A percentile compares a stretch with the other conserved stretches of the same genome.
These are phyloP conservation scores for Hypsopygia costalis DNA, from an alignment of 2,888 invertebrate genomes.

Conservation along the genomic window DNA sequence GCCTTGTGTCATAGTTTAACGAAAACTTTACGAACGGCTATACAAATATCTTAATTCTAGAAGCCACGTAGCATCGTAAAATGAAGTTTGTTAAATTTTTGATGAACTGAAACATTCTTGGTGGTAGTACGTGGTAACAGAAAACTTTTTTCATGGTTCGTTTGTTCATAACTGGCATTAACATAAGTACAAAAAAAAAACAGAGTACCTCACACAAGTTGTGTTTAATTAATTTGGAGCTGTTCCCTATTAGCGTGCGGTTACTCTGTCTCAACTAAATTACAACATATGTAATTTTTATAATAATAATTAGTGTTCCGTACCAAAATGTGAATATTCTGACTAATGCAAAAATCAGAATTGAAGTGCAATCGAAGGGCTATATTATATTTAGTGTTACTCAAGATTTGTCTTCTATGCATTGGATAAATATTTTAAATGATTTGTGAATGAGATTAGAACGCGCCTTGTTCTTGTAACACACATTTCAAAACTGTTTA, in stretches of 20 bases:
- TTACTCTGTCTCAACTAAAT: conserved; percentile 4
- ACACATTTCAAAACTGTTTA: conserved; percentile 3
- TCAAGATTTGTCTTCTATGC: background rate
- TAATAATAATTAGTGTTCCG: background rate
- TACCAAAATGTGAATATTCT: conserved; percentile 3
- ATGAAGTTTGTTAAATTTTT: too few species aligned
- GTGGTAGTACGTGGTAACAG: too few species aligned
- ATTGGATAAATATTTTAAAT: background rate
- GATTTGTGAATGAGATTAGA: conserved; percentile 4
- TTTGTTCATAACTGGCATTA: background rate
- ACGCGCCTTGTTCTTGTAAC: conserved; percentile 2
- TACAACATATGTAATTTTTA: background rate
- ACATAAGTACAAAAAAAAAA: background rate
- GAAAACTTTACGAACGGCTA: too few species aligned
- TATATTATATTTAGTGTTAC: background rate
- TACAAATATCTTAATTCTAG: too few species aligned
- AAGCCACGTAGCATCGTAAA: too few species aligned
- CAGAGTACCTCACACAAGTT: background rate
- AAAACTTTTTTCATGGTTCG: too few species aligned
- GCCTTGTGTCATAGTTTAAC: too few species aligned
- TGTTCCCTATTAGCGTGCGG: conserved; percentile 2
- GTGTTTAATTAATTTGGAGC: background rate
- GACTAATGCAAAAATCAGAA: background rate
- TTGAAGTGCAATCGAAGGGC: conserved; percentile 1
- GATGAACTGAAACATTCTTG: too few species aligned